These are phyloP conservation scores for Coremacera marginata DNA, from an alignment of 2,888 invertebrate genomes.

Conservation along the genomic window DNA sequence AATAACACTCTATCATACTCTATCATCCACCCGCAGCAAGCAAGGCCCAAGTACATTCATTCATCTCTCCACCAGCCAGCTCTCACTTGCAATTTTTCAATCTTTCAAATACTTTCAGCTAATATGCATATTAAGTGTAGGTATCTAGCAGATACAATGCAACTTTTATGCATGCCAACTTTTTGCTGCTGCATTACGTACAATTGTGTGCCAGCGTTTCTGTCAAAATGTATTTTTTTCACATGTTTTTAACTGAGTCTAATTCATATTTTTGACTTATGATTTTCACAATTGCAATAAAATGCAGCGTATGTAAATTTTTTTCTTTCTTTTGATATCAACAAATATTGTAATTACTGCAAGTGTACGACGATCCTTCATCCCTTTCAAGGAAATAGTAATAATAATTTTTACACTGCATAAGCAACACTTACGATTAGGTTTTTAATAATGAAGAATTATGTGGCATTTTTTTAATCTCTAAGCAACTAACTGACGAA, in stretches of 20 bases:
- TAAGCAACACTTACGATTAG: too few relatives aligned
- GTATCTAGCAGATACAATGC: constrained; percentile 18
- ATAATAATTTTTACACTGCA: too few relatives aligned
- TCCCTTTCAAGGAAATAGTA: too few relatives aligned
- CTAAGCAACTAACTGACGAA: too few relatives aligned
- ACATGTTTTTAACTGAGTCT: constrained; percentile 20
- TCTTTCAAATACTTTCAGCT: constrained; percentile 38
- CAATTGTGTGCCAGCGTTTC: not conserved
- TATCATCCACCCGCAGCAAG: not conserved
- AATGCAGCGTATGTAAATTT: not conserved
- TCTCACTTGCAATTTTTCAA: constrained; percentile 29
- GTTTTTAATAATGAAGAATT: too few relatives aligned
- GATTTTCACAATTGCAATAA: not conserved
- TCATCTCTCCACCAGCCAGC: not conserved
- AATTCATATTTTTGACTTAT: constrained; percentile 33
- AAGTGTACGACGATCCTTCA: constrained; percentile 8
- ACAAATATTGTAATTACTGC: not conserved
- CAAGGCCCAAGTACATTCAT: not conserved
- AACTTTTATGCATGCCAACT: constrained; percentile 13
- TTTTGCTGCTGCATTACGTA: not conserved
- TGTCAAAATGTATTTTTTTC: constrained; percentile 24
- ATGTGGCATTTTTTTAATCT: too few relatives aligned
- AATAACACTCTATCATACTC: not conserved
- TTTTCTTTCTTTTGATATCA: constrained; percentile 7
- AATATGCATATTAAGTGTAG: constrained; percentile 24